phyloP scores from a whole-genome alignment of 2,113 vertebrate species.

The Fukomys damarensis region DNA sequence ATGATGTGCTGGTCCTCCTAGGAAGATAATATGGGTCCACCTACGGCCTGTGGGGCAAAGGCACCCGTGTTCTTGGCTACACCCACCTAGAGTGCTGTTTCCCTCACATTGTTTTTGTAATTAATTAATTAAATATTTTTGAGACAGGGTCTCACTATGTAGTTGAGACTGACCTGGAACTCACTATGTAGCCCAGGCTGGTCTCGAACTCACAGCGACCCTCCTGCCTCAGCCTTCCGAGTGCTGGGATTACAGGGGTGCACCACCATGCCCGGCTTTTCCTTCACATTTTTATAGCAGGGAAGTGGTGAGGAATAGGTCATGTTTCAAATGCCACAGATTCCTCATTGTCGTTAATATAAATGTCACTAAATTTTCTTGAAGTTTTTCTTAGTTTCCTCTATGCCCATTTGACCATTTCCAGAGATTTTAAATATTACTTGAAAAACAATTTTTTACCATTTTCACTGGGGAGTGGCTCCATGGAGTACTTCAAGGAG shows the following conservation, averaged over 20 bases:
- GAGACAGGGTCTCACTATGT: too few relatives aligned
- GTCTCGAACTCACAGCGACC: too few relatives aligned
- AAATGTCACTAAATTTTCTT: neutral
- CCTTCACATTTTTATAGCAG: too few relatives aligned
- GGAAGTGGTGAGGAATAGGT: neutral
- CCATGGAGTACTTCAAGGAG: neutral
- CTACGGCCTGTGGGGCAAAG: neutral
- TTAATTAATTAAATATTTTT: too few relatives aligned
- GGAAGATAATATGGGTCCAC: neutral
- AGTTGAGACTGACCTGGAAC: too few relatives aligned
- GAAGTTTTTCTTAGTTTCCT: slow-evolving; percentile 6
- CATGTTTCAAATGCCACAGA: neutral
- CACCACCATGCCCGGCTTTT: too few relatives aligned
- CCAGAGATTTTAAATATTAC: neutral
- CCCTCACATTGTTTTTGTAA: neutral
- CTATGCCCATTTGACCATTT: neutral
- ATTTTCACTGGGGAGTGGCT: neutral
- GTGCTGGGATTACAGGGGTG: too few relatives aligned
- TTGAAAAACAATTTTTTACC: slow-evolving; percentile 18
- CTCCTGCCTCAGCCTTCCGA: too few relatives aligned
- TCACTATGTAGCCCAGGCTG: too few relatives aligned
- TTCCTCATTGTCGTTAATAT: neutral
- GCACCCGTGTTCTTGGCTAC: neutral
- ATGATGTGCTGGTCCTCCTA: neutral
- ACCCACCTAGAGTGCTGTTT: neutral